Evolutionary conservation across 2,113 vertebrate species (phyloP).

Genomic region (Mastomys coucha): DNA sequence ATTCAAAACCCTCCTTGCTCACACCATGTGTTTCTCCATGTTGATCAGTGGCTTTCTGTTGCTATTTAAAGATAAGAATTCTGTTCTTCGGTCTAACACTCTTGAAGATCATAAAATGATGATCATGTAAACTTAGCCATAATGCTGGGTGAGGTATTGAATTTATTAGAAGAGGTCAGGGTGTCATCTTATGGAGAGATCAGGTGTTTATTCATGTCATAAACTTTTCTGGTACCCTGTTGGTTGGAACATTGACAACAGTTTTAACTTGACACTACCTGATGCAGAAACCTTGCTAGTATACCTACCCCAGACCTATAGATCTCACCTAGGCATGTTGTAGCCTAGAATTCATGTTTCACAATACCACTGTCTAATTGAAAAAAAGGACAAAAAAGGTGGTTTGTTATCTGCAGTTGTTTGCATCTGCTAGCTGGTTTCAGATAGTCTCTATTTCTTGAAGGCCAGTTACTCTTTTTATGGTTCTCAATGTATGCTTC

Average conservation of each 20-base stretch:
- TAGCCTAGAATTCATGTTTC: background rate
- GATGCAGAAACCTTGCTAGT: background rate
- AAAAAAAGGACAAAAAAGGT: rapidly evolving
- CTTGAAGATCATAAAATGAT: background rate
- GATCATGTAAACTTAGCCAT: background rate
- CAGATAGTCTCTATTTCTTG: background rate
- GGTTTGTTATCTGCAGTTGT: background rate
- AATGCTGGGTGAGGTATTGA: background rate
- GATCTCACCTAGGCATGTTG: background rate
- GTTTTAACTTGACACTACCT: background rate
- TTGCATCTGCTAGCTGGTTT: background rate
- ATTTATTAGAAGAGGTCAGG: background rate
- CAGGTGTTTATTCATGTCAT: background rate
- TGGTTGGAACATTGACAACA: background rate
- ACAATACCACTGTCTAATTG: background rate
- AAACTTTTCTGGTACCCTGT: background rate
- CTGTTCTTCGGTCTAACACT: background rate
- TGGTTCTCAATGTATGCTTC: background rate
- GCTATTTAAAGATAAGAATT: background rate
- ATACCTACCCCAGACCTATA: background rate
- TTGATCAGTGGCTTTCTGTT: background rate
- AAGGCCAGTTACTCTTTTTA: background rate
- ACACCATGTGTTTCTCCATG: background rate
- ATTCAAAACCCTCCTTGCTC: background rate
- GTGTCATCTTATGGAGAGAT: background rate